Conservation (phyloP, 2,113 vertebrate genomes). For the Motacilla tschutschensis region DNA sequence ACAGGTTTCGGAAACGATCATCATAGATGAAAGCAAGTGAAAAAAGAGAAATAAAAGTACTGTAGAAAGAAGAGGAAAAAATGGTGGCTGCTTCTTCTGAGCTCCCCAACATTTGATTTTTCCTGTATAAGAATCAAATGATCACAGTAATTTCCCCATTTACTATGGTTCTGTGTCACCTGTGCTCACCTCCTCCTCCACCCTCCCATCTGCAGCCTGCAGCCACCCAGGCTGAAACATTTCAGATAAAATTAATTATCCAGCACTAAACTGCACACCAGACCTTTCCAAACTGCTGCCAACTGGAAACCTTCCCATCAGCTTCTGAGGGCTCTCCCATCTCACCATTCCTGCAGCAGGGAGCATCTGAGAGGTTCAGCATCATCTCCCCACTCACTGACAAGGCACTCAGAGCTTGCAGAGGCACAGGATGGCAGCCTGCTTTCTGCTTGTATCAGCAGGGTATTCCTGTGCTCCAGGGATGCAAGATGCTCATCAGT, state of each 20-base stretch:
- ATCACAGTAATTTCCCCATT: conserved; percentile 37
- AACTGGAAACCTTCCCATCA: conserved; percentile 17
- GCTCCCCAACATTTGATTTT: conserved; percentile 41
- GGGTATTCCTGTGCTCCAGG: no score
- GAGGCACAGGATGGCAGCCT: not conserved
- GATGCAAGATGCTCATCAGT: fast-evolving
- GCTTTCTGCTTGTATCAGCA: not conserved
- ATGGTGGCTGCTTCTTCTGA: conserved; percentile 29
- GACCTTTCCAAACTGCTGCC: not conserved
- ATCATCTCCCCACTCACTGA: not conserved
- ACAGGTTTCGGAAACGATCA: conserved; percentile 34
- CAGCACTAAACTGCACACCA: conserved; percentile 26
- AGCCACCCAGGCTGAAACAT: conserved; percentile 33
- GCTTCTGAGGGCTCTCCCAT: not conserved
- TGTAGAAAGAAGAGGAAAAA: conserved; percentile 12
- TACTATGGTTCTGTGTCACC: conserved; percentile 23
- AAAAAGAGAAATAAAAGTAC: conserved; percentile 57
- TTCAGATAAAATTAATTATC: conserved; percentile 65
- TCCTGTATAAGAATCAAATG: conserved; percentile 3
- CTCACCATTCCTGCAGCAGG: not conserved
- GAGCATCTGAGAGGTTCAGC: not conserved
- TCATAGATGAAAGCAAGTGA: conserved; percentile 38
- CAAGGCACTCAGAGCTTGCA: fast-evolving
- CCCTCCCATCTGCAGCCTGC: conserved; percentile 38
- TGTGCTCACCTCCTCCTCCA: not conserved